Evolutionary conservation across 2,113 vertebrate species (phyloP).

Genomic region (Ia io): DNA sequence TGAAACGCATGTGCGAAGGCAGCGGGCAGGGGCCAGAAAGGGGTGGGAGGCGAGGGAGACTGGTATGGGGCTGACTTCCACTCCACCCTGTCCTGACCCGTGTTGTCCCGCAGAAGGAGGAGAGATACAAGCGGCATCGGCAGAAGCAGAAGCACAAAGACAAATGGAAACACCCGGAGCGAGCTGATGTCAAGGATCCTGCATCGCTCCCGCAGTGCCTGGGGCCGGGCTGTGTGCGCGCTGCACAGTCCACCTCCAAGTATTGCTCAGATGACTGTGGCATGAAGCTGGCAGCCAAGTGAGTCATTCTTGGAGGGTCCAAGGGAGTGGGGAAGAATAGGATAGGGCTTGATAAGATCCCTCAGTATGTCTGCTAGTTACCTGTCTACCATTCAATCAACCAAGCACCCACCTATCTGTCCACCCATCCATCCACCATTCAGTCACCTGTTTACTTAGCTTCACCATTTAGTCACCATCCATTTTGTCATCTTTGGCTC

Average conservation of each 20-base stretch:
- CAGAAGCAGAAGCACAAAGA: constrained; percentile 95
- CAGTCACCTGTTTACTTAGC: too few species aligned
- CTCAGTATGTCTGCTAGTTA: not conserved
- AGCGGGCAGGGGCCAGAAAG: not conserved
- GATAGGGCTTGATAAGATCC: not conserved
- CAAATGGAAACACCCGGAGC: constrained; percentile 87
- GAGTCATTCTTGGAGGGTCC: constrained; percentile 55
- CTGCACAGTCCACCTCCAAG: constrained; percentile 87
- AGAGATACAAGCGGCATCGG: constrained; percentile 90
- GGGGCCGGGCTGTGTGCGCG: constrained; percentile 90
- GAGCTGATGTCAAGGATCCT: constrained; percentile 83
- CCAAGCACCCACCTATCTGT: not conserved
- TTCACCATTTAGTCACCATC: not conserved
- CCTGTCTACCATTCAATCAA: not conserved
- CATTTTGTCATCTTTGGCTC: not conserved
- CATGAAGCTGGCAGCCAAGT: constrained; percentile 96
- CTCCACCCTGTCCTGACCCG: not conserved
- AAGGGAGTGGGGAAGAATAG: not conserved
- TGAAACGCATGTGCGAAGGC: not conserved
- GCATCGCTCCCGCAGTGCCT: constrained; percentile 89
- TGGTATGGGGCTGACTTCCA: not conserved
- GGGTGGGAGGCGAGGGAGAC: not conserved
- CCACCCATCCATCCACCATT: accelerated
- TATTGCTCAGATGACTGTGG: constrained; percentile 97
- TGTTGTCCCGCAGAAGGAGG: constrained; percentile 86